Conservation (phyloP, 2,113 vertebrate genomes). For the Poeciliopsis occidentalis region DNA sequence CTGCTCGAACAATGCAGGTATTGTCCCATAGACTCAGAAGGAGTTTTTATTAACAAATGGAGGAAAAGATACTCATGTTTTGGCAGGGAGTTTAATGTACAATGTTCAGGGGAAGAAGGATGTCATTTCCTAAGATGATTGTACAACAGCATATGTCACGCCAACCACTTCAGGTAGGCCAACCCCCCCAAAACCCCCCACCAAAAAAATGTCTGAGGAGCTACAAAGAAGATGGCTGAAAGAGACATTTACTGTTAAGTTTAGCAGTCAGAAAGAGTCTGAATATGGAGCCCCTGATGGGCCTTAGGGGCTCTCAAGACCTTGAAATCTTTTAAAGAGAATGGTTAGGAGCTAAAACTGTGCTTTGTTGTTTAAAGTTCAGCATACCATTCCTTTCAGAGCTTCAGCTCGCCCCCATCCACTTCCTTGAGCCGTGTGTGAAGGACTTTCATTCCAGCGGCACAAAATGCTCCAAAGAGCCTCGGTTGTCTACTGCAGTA, state of each 20-base stretch:
- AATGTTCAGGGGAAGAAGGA: not conserved
- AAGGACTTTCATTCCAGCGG: conserved; percentile 26
- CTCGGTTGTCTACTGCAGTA: conserved; percentile 14
- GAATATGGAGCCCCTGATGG: conserved; percentile 34
- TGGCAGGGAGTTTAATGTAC: conserved; percentile 1
- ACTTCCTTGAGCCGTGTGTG: conserved; percentile 13
- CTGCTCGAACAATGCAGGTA: conserved; percentile 46
- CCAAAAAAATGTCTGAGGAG: not conserved
- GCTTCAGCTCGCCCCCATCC: conserved; percentile 27
- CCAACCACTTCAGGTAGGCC: not conserved
- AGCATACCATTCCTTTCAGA: conserved; percentile 47
- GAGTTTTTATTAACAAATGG: conserved; percentile 15
- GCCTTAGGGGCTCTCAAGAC: conserved; percentile 10
- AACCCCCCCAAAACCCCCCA: too few species aligned
- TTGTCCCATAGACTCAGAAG: conserved; percentile 32
- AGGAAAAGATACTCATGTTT: conserved; percentile 18
- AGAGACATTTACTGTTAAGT: conserved; percentile 18
- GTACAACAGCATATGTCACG: not conserved
- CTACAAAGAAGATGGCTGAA: not conserved
- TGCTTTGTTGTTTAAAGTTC: conserved; percentile 38
- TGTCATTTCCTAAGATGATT: not conserved
- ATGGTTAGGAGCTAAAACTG: conserved; percentile 16
- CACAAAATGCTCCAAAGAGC: conserved; percentile 29
- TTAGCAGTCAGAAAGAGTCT: conserved; percentile 20
- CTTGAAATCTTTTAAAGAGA: conserved; percentile 33